Conservation (phyloP, 2,113 vertebrate species). For the Megalops atlanticus region DNA sequence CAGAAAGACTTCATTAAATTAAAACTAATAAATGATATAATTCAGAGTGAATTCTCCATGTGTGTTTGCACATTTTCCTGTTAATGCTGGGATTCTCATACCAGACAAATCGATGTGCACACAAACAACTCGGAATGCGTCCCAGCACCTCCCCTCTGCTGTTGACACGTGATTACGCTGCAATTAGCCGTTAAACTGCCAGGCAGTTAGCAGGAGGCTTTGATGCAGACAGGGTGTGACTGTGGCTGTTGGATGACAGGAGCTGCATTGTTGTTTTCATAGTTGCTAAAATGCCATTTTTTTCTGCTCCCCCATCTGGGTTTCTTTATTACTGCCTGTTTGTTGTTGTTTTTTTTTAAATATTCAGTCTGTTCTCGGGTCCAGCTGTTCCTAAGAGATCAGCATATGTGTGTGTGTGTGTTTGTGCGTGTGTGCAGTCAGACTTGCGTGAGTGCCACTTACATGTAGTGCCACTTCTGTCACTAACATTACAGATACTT, state of each 20-base stretch:
- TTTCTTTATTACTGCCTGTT: slow-evolving; percentile 54
- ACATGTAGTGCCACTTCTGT: too few relatives aligned
- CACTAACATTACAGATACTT: background rate
- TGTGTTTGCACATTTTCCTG: slow-evolving; percentile 18
- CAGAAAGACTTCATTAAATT: too few relatives aligned
- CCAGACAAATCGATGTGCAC: background rate
- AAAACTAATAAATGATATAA: background rate
- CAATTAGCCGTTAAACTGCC: slow-evolving; percentile 11
- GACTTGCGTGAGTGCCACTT: background rate
- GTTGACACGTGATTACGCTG: background rate
- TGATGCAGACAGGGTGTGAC: slow-evolving; percentile 23
- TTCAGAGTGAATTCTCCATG: background rate
- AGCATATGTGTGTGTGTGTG: slow-evolving; percentile 5
- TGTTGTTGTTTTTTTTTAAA: slow-evolving; percentile 62
- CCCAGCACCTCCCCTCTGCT: background rate
- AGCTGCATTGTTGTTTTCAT: slow-evolving; percentile 37
- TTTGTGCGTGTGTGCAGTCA: slow-evolving; percentile 11
- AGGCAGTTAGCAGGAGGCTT: slow-evolving; percentile 13
- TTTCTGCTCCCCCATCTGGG: slow-evolving; percentile 37
- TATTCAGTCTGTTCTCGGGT: slow-evolving; percentile 37
- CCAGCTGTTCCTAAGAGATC: slow-evolving; percentile 60
- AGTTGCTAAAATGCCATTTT: slow-evolving; percentile 23
- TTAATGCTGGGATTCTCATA: too few relatives aligned
- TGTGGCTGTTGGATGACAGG: slow-evolving; percentile 35
- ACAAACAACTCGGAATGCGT: background rate